Base-by-base conservation (phyloP, 2,113 vertebrate species). In the Colaptes auratus region DNA sequence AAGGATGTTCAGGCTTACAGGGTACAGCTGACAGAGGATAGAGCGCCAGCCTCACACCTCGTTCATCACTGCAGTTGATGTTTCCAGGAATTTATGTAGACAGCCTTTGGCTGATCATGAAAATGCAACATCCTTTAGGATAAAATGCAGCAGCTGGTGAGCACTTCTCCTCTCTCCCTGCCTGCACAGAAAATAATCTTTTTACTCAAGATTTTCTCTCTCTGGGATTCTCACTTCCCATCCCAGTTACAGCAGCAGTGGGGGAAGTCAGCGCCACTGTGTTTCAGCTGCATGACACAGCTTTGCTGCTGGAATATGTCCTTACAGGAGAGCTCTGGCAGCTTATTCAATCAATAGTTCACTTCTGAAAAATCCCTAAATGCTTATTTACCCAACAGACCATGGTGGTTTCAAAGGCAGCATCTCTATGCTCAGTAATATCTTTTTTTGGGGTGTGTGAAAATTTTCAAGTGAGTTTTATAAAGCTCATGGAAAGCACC, bases 331-430 rank as follows among this genome's bases (percentile, higher is more conserved):
- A 93, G 86, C 82, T 95, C 74, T 72, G 86, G 72, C 55, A 83
- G 95, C 90, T 96, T 94, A 93, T 89, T 95, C 94, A 95, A 97
- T 98, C 96, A 93, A 96, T 97, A 96, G 50, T 92, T 93, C 90
- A 60, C 70, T 93, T 96, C 55, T 77, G 77, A 96, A 95, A 93
- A 96, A 96, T 96, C 86, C 95, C 92, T 93, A 88, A 88, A 76
- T 92, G 87, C 12, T 53, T 94, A 90, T 96, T 97, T 96, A 93
- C 90, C 81, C 39, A 72, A 67, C 56, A 92, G 73, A 78, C 95
- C 53, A 23, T 87, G 73, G 85, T 2, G 2, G 39, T 92, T 96
- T 96, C 95, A 95, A 86, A 91, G 25, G 30, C 90, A 96, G 65
- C 86, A 52, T 27, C 79, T 92, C 86, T 76, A 44, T 48, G 69